Evolutionary conservation across 2,888 invertebrate species (phyloP).

Genomic region (Campaea margaritaria): DNA sequence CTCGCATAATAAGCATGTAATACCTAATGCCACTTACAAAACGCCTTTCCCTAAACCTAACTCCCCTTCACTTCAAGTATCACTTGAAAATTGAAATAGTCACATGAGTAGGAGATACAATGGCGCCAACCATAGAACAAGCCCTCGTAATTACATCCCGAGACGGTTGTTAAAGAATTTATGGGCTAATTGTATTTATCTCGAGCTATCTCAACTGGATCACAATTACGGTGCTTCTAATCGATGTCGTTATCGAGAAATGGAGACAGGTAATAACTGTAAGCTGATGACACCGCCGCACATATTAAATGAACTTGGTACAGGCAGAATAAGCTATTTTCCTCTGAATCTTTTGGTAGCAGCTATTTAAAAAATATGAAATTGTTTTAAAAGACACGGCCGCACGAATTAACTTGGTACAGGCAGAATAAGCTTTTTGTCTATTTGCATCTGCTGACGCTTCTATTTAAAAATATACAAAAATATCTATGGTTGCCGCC

Average conservation of each 20-base stretch:
- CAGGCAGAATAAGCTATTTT: neutral
- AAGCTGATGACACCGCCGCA: conserved; percentile 6
- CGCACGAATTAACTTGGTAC: conserved; percentile 4
- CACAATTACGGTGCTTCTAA: conserved; percentile 41
- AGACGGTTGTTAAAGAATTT: conserved; percentile 42
- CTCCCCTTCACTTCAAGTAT: conserved; percentile 2
- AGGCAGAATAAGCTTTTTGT: neutral
- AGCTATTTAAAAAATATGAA: no score
- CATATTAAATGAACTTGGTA: conserved; percentile 6
- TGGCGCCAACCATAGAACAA: conserved; percentile 29
- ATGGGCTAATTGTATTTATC: conserved; percentile 41
- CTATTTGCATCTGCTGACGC: no score
- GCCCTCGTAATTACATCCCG: conserved; percentile 42
- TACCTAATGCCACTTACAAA: no score
- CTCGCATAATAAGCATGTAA: no score
- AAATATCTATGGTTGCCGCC: no score
- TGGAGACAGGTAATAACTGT: conserved; percentile 24
- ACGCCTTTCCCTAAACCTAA: no score
- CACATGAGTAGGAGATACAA: conserved; percentile 45
- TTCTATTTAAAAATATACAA: no score
- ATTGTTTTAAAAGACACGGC: no score
- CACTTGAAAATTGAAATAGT: no score
- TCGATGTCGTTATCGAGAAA: conserved; percentile 37
- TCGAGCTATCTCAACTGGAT: conserved; percentile 34
- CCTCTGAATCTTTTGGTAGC: no score